These are phyloP conservation scores for Mycteria americana DNA, from an alignment of 2,797 vertebrate species.

Conservation along the genomic window DNA sequence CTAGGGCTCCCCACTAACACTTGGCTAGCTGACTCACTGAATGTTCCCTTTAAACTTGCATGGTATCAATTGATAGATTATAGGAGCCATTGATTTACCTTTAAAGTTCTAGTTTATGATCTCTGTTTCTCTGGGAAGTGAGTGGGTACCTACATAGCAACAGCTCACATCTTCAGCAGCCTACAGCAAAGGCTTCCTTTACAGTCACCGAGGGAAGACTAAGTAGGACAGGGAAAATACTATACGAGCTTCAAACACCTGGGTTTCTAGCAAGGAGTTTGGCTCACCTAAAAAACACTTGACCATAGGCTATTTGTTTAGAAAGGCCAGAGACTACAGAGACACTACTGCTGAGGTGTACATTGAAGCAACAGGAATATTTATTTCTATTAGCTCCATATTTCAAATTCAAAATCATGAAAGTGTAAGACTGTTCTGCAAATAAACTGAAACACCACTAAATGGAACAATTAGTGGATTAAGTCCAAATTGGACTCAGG, in stretches of 20 bases:
- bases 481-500: not conserved
- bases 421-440: not conserved
- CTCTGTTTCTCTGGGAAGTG: not conserved
- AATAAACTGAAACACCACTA: not conserved
- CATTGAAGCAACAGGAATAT: not conserved
- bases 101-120: not conserved
- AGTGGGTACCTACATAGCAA: not conserved
- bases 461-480: not conserved
- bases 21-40: not conserved
- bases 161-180: not conserved
- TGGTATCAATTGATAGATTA: not conserved
- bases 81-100: conserved; percentile 2
- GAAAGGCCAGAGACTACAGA: not conserved
- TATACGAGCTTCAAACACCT: not conserved
- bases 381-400: not conserved
- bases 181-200: not conserved
- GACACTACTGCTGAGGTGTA: not conserved
- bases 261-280: not conserved
- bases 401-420: not conserved
- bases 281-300: not conserved
- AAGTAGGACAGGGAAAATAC: not conserved
- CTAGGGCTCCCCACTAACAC: not conserved
- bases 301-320: not conserved
- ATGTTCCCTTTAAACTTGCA: not conserved
- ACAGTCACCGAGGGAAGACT: not conserved